Percentiles rank a stretch among this genome's conserved stretches.
Conservation (phyloP, 2,113 vertebrate species). For the Podiceps cristatus region DNA sequence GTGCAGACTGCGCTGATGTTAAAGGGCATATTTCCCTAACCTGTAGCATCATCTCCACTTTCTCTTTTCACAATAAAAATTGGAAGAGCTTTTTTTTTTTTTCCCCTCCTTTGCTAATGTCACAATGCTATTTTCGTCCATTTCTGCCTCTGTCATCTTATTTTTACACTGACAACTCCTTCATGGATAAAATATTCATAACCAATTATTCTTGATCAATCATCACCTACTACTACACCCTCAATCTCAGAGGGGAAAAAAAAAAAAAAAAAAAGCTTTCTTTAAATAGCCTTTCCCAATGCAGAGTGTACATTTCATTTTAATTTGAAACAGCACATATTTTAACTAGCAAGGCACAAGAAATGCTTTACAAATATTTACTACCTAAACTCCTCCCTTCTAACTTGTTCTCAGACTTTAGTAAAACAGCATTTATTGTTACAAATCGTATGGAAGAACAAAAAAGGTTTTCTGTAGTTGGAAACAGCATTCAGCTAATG, state of each 20-base stretch:
- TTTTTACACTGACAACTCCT: background rate
- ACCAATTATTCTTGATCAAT: constrained; percentile 24
- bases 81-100: accelerated
- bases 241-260: background rate
- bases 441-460: background rate
- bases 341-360: background rate
- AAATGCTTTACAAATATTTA: background rate
- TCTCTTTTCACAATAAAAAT: background rate
- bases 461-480: background rate
- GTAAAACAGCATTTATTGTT: background rate
- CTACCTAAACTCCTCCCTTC: background rate
- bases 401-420: background rate
- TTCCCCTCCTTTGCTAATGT: background rate
- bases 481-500: background rate
- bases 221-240: background rate
- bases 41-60: background rate
- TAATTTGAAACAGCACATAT: background rate
- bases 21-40: background rate
- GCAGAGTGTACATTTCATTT: background rate
- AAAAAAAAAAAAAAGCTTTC: background rate
- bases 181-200: constrained; percentile 18
- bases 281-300: constrained; percentile 36
- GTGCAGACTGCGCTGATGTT: background rate
- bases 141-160: background rate
- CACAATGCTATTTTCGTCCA: background rate